Percentiles rank a stretch among this genome's conserved stretches.
phyloP scores from a whole-genome alignment of 2,888 invertebrate species.

The Metacarcinus magister region DNA sequence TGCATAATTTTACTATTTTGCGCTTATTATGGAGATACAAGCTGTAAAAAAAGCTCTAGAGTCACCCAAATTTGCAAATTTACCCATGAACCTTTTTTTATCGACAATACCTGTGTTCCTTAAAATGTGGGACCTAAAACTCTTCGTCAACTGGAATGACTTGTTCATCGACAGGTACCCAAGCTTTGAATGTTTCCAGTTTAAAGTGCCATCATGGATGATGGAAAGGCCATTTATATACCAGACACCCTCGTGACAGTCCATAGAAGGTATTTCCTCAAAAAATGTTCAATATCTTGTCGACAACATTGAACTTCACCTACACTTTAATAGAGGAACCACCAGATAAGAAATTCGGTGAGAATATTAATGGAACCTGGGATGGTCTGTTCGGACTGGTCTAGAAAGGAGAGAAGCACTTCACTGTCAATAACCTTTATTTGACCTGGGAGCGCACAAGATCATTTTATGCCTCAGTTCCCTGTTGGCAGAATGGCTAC shows the following conservation, averaged over 20 bases:
- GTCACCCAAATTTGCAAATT: no score
- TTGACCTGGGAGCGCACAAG: not conserved
- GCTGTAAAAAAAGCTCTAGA: no score
- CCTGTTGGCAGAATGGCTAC: constrained; percentile 10
- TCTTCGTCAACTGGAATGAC: not conserved
- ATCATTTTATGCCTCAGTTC: not conserved
- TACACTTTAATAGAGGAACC: constrained; percentile 26
- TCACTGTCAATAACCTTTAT: not conserved
- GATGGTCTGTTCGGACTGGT: not conserved
- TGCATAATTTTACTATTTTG: no score
- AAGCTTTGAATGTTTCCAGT: not conserved
- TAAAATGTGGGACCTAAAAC: not conserved
- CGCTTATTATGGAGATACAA: no score
- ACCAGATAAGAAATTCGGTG: no score
- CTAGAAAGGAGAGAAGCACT: constrained; percentile 18
- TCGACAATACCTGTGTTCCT: not conserved
- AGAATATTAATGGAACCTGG: not conserved
- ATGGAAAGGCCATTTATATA: constrained; percentile 20
- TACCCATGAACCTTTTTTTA: not conserved
- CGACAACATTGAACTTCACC: constrained; percentile 21
- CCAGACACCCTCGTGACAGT: not conserved
- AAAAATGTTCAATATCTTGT: not conserved
- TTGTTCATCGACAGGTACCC: constrained; percentile 14
- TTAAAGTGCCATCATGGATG: not conserved
- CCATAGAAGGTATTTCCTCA: not conserved